Evolutionary conservation across 2,888 invertebrate genomes (phyloP).

Genomic region (Drosophila mettleri): DNA sequence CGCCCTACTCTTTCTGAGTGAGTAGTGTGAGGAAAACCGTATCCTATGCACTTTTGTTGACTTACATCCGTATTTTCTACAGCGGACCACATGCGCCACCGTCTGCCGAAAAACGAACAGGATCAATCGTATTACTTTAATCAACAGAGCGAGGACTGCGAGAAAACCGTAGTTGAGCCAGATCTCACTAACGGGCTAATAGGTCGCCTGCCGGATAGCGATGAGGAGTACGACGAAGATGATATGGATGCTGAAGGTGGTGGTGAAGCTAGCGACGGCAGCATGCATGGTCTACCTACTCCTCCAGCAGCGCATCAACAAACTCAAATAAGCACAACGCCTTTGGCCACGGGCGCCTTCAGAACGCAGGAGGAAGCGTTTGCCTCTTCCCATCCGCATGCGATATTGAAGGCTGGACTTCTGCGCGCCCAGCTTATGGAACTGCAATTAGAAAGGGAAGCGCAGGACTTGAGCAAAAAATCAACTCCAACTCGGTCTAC

Average conservation of each 20-base stretch:
- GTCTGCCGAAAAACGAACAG: conserved; percentile 83
- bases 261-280: conserved; percentile 54
- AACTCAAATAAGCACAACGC: conserved; percentile 72
- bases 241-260: conserved; percentile 77
- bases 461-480: conserved; percentile 80
- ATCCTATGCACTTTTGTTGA: neutral
- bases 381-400: conserved; percentile 63
- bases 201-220: conserved; percentile 83
- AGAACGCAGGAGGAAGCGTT: conserved; percentile 66
- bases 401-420: conserved; percentile 62
- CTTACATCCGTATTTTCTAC: conserved; percentile 11
- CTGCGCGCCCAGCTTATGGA: conserved; percentile 70
- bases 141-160: conserved; percentile 81
- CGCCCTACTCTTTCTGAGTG: conserved; percentile 84
- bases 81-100: conserved; percentile 85
- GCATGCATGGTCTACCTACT: conserved; percentile 60
- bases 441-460: conserved; percentile 74
- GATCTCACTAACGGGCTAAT: conserved; percentile 84
- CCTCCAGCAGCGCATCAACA: conserved; percentile 73
- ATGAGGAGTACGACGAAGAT: conserved; percentile 84
- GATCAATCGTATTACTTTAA: conserved; percentile 82
- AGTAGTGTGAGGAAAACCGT: conserved; percentile 44
- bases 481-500: conserved; percentile 40
- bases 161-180: conserved; percentile 84
- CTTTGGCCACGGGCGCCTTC: conserved; percentile 60